phyloP scores from a whole-genome alignment of 2,797 vertebrate species.

The Spondyliosoma cantharus region DNA sequence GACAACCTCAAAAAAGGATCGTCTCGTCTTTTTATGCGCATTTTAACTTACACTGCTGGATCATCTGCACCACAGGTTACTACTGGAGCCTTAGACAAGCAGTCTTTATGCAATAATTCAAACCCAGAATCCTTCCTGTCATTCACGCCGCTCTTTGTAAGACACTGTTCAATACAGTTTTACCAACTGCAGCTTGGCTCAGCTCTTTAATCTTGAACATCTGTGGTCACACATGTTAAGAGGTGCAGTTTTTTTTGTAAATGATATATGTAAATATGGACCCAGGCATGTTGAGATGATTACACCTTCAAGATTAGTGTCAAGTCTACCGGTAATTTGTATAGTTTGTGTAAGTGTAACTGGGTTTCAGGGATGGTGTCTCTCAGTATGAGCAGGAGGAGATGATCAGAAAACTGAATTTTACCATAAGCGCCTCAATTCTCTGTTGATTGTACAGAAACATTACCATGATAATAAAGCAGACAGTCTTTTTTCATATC shows the following conservation, averaged over 20 bases:
- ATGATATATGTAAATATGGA: slow-evolving; percentile 75
- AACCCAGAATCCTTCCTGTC: slow-evolving; percentile 29
- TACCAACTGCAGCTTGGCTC: slow-evolving; percentile 6
- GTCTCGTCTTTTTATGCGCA: slow-evolving; percentile 43
- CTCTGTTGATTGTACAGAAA: slow-evolving; percentile 78
- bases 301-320: slow-evolving; percentile 19
- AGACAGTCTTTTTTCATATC: slow-evolving; percentile 75
- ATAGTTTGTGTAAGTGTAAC: slow-evolving; percentile 37
- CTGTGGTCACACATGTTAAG: slow-evolving; percentile 49
- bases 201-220: slow-evolving; percentile 41
- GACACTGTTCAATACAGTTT: slow-evolving; percentile 39
- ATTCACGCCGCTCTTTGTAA: slow-evolving; percentile 41
- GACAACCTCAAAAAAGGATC: slow-evolving; percentile 24
- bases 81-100: slow-evolving; percentile 4
- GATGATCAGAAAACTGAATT: slow-evolving; percentile 39
- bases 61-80: slow-evolving; percentile 13
- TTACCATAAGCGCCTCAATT: slow-evolving; percentile 79
- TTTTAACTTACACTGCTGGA: slow-evolving; percentile 25
- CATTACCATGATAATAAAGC: slow-evolving; percentile 78
- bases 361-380: slow-evolving; percentile 59
- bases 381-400: slow-evolving; percentile 67
- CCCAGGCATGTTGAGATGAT: slow-evolving; percentile 39
- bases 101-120: slow-evolving; percentile 47
- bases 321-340: slow-evolving; percentile 42
- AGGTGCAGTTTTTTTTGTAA: slow-evolving; percentile 61